Conservation (phyloP, 2,113 vertebrate species). For the Grammomys dolichurus region DNA sequence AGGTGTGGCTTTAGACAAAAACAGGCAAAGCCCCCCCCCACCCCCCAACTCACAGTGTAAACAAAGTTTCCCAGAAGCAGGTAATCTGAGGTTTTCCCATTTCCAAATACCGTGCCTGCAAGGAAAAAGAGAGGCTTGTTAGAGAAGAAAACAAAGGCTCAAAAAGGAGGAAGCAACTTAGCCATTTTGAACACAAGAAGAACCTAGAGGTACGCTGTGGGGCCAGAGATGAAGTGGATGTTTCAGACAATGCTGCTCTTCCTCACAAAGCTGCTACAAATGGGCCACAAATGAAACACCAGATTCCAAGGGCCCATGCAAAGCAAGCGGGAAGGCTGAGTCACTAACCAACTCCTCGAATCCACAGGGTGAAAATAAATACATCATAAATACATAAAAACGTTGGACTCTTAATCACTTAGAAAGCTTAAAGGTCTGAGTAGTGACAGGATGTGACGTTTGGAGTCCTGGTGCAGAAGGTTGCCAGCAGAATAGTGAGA, state of each 20-base stretch:
- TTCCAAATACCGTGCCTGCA: constrained; percentile 95
- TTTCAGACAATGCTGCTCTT: neutral
- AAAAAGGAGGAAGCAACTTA: neutral
- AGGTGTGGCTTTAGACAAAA: neutral
- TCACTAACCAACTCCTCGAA: neutral
- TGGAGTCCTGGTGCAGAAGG: neutral
- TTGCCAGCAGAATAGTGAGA: neutral
- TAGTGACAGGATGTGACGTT: neutral
- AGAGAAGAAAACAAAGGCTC: neutral
- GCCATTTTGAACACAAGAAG: neutral
- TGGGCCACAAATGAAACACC: neutral
- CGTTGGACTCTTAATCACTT: neutral
- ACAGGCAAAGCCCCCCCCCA: neutral
- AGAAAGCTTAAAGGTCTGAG: neutral
- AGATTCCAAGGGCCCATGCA: neutral
- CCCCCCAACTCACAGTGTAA: constrained; percentile 94
- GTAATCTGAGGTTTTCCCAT: constrained; percentile 96
- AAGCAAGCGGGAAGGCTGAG: neutral
- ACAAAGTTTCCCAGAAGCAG: constrained; percentile 98
- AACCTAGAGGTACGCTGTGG: too few relatives aligned
- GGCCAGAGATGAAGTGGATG: neutral
- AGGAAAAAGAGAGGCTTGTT: constrained; percentile 44
- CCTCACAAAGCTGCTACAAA: neutral
- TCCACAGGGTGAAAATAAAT: neutral
- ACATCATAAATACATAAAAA: neutral